Evolutionary conservation across 64 coral and sea anemone genomes (phyloP).

Genomic region (Pachyseris speciosa): DNA sequence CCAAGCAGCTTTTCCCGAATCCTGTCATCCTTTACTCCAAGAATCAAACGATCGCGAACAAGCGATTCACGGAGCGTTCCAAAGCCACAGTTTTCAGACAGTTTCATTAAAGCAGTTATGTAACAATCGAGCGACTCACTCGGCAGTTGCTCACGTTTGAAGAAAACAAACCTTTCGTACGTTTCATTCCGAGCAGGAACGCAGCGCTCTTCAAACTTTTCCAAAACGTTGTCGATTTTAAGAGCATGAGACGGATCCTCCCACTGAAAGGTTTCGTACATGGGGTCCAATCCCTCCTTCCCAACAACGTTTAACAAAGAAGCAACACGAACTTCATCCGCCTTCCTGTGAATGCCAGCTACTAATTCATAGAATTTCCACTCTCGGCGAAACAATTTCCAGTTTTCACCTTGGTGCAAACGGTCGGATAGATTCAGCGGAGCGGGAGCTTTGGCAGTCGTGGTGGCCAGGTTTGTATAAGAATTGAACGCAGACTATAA

Average conservation of each 20-base stretch:
- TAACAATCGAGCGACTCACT: slow-evolving; percentile 17
- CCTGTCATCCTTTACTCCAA: slow-evolving; percentile 56
- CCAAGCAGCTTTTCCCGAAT: slow-evolving; percentile 58
- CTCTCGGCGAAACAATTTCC: slow-evolving; percentile 10
- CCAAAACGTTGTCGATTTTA: slow-evolving; percentile 23
- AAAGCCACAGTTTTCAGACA: no score
- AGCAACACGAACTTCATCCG: slow-evolving; percentile 23
- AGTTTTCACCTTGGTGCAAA: slow-evolving; percentile 56
- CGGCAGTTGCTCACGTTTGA: slow-evolving; percentile 47
- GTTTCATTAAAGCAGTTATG: slow-evolving; percentile 44
- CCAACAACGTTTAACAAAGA: slow-evolving; percentile 42
- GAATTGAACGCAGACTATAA: slow-evolving; percentile 53
- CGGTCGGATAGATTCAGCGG: slow-evolving; percentile 47
- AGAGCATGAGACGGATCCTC: not conserved
- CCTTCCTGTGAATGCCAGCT: slow-evolving; percentile 49
- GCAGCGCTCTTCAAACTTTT: slow-evolving; percentile 46
- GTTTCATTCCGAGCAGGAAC: slow-evolving; percentile 50
- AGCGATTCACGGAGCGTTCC: no score
- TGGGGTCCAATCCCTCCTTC: slow-evolving; percentile 15
- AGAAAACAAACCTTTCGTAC: no score
- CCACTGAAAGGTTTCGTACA: slow-evolving; percentile 67
- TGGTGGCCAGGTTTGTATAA: not conserved
- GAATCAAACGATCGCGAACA: no score
- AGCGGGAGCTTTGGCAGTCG: slow-evolving; percentile 36
- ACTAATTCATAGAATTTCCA: slow-evolving; percentile 27